Percentiles rank a stretch among this genome's conserved stretches.
Evolutionary conservation across 2,797 vertebrate species (phyloP).

Genomic region (Alcedo atthis): DNA sequence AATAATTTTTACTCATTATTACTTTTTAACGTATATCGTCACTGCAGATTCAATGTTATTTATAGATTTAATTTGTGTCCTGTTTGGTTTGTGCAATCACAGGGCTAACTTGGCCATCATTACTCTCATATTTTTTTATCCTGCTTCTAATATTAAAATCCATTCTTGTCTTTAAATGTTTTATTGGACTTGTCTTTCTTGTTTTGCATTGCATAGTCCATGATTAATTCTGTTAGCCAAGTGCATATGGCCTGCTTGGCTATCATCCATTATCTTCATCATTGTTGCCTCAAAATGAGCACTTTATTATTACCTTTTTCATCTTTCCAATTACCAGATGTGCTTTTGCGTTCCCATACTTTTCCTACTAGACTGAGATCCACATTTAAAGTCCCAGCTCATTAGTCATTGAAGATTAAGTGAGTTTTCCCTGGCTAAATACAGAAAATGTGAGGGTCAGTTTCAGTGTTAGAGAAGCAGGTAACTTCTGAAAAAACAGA

Average conservation of each 20-base stretch:
- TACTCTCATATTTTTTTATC: slow-evolving; percentile 75
- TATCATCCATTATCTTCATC: slow-evolving; percentile 73
- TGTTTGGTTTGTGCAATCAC: slow-evolving; percentile 67
- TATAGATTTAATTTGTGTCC: slow-evolving; percentile 76
- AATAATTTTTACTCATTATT: slow-evolving; percentile 74
- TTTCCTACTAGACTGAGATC: slow-evolving; percentile 36
- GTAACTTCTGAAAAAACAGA: slow-evolving; percentile 9
- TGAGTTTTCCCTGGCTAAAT: slow-evolving; percentile 31
- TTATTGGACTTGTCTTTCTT: slow-evolving; percentile 69
- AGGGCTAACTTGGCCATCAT: slow-evolving; percentile 62
- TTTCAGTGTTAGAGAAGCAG: background rate
- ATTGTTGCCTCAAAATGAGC: slow-evolving; percentile 71
- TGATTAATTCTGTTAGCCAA: slow-evolving; percentile 76
- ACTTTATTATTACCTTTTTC: slow-evolving; percentile 75
- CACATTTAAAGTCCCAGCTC: slow-evolving; percentile 50
- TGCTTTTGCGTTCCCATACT: slow-evolving; percentile 57
- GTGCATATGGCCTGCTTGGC: slow-evolving; percentile 76
- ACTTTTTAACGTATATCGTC: slow-evolving; percentile 62
- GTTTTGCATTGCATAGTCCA: slow-evolving; percentile 41
- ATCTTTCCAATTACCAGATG: slow-evolving; percentile 79
- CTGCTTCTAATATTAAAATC: slow-evolving; percentile 76
- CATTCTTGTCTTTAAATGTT: slow-evolving; percentile 73
- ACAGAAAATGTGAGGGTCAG: background rate
- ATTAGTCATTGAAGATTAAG: slow-evolving; percentile 53
- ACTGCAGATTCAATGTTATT: slow-evolving; percentile 77